Base-by-base conservation (phyloP, 2,113 vertebrate species). In the Tenebrosternarchus preto region DNA sequence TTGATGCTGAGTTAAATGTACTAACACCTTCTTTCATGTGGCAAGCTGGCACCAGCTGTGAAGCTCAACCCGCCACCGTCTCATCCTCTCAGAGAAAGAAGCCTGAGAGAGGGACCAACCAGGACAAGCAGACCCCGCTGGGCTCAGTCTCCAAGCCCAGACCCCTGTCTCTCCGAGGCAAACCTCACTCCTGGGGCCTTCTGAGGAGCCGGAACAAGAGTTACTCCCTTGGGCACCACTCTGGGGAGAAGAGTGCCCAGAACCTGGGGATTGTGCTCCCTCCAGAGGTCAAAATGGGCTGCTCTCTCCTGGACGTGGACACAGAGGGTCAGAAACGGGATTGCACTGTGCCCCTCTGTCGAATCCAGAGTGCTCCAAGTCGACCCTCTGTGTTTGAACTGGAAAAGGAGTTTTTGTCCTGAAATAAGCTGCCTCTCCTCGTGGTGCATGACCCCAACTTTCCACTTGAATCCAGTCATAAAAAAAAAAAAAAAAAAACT, bases 351-450 rank as follows among this genome's bases (percentile, higher is more conserved):
- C 96, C 97, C 46, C 92, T 97, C 53, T 96, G 96, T 82, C 92
- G 93, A 87, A 93, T 95, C 80, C 95, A 93, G 90, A 96, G 91
- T 77, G 90, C 92, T 36, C 86, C 92, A 0, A 87, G 83, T 27
- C 92, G 90, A 1, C 87, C 93, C 0, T 90, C 95, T 1, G 89
- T 94, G 82, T 95, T 94, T 11, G 93, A 95, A 88, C 93, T 97
- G 88, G 95, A 97, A 84, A 95, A 94, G 78, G 94, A 95, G 76
- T 98, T 95, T 90, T 92, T 96, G 86, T 96, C 95, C 0, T 96
- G 73, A 84, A 80, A 68, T 36, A 59, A 53, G 66, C 70, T 81
- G 64, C 79, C 69, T 76, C 29, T 56, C 43, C 5, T 39, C 19
- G 27, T 36, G 46, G 67, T 77, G 70, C 76, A 61, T 53, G 39